Evolutionary conservation across 2,113 vertebrate species (phyloP).

Genomic region (Pseudopodoces humilis): DNA sequence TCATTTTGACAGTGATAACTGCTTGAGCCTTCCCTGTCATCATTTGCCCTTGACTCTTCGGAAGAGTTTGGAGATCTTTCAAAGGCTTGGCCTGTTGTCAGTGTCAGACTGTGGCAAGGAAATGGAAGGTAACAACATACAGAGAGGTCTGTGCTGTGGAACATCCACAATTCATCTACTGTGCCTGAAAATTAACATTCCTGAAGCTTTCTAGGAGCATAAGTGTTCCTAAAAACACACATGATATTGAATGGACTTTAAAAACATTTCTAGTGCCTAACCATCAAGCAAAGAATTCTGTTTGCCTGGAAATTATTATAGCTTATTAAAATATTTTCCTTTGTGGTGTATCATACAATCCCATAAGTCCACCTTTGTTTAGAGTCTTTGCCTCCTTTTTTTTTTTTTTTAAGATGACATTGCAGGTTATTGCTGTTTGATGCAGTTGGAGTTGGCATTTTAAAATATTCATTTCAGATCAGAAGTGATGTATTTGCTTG

Average conservation of each 20-base stretch:
- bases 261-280: neutral
- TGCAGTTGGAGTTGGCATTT: constrained; percentile 50
- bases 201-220: neutral
- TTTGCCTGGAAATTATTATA: neutral
- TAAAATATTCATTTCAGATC: constrained; percentile 69
- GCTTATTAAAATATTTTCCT: constrained; percentile 6
- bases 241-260: neutral
- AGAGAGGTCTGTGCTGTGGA: neutral
- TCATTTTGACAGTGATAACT: constrained; percentile 61
- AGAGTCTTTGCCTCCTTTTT: neutral
- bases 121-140: constrained; percentile 15
- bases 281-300: neutral
- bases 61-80: constrained; percentile 55
- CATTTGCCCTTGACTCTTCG: constrained; percentile 46
- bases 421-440: constrained; percentile 50
- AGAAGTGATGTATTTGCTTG: constrained; percentile 66
- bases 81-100: constrained; percentile 60
- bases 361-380: constrained; percentile 28
- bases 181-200: constrained; percentile 11
- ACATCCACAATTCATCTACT: neutral
- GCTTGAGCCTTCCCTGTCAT: constrained; percentile 67
- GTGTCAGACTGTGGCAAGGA: neutral
- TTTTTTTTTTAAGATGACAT: constrained; percentile 26
- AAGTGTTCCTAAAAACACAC: neutral
- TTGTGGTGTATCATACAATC: neutral